phyloP scores from a whole-genome alignment of 2,797 vertebrate genomes.

The Scomberomorus guttatus region DNA sequence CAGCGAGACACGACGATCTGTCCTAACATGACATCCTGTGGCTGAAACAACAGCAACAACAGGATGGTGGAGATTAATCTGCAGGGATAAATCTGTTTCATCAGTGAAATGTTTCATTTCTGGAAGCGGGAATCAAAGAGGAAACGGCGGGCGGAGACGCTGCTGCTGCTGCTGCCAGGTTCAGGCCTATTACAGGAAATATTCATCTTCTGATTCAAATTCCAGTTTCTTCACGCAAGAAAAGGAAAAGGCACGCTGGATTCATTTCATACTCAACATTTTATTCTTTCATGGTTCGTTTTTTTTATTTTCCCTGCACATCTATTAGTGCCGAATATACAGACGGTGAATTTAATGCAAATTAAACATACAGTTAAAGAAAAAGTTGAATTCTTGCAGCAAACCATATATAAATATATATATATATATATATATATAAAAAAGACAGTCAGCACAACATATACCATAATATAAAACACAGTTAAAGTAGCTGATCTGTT shows the following conservation, averaged over 20 bases:
- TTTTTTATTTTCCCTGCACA: neutral
- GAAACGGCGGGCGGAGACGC: neutral
- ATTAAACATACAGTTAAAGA: too few species aligned
- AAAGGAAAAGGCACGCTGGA: neutral
- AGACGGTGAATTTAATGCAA: neutral
- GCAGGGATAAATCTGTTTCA: too few species aligned
- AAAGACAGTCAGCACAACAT: too few species aligned
- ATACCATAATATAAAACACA: too few species aligned
- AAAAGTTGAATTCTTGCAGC: too few species aligned
- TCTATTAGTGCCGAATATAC: neutral
- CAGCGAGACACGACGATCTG: neutral
- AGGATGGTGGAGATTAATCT: neutral
- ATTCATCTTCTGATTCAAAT: conserved; percentile 7
- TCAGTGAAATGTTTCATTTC: neutral
- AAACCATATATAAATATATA: too few species aligned
- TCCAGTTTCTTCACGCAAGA: neutral
- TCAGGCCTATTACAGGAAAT: neutral
- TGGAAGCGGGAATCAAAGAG: too few species aligned
- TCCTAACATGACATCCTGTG: conserved; percentile 2
- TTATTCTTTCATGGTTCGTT: neutral
- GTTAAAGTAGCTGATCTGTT: neutral
- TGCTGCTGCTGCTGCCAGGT: too few species aligned
- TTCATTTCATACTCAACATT: neutral
- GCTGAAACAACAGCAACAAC: neutral
- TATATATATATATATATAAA: too few species aligned